These are phyloP conservation scores for Oryzias curvinotus DNA, from an alignment of 2,113 vertebrate genomes.

Conservation along the genomic window DNA sequence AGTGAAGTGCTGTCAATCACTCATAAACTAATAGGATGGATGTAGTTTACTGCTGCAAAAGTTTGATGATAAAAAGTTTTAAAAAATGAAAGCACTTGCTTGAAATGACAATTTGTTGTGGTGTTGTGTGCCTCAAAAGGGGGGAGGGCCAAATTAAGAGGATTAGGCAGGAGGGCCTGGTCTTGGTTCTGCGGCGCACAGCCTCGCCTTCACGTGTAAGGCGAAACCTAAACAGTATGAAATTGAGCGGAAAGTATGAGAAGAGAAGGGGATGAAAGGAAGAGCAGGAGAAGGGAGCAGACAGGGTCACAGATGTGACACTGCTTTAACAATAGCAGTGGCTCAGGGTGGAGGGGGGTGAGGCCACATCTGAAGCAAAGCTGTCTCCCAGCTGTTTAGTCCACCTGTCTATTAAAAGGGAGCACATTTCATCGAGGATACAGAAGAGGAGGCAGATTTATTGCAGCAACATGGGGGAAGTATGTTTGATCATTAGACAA, in stretches of 20 bases:
- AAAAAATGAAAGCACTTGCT: no score
- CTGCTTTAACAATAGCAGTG: conserved; percentile 64
- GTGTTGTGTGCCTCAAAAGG: background rate
- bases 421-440: conserved; percentile 67
- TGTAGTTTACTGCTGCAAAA: no score
- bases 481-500: conserved; percentile 52
- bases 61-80: no score
- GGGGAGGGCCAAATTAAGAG: conserved; percentile 51
- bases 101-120: background rate
- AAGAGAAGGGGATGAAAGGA: conserved; percentile 67
- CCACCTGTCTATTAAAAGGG: conserved; percentile 80
- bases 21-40: no score
- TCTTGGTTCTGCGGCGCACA: background rate
- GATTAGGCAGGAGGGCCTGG: conserved; percentile 42
- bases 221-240: conserved; percentile 67
- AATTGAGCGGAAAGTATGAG: conserved; percentile 76
- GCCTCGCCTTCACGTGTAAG: conserved; percentile 49
- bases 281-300: conserved; percentile 58
- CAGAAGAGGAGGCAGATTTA: conserved; percentile 72
- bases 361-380: conserved; percentile 72
- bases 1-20: no score
- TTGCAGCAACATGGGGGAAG: conserved; percentile 49
- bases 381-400: conserved; percentile 75
- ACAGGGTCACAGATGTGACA: conserved; percentile 79
- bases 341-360: conserved; percentile 65